Evolutionary conservation across 1,140 invertebrate species (phyloP), one percentile per base, ranked within the genome.

Genomic region (Ganaspis sp.): DNA sequence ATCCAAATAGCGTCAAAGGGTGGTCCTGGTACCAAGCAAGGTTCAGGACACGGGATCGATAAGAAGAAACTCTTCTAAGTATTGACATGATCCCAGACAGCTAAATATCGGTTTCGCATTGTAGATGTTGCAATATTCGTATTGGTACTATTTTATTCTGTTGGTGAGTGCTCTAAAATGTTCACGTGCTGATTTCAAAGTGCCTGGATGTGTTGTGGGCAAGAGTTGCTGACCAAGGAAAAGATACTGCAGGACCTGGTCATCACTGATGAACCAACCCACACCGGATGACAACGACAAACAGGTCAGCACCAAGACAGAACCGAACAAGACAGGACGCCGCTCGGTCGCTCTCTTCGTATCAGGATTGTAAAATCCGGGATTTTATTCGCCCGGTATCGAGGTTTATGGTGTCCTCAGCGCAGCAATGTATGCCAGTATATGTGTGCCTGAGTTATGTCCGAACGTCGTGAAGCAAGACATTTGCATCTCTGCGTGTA

Each of bases 311-410:
- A 70, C 58, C 15, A 69, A 69, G 70, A 23, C 69, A 80, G 73
- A 29, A 40, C 69, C 78, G 73, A 80, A 82, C 81, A 80, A 75
- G 70, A 75, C 58, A 74, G 40, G 73, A 74, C 73, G 58, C 58
- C 73, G 73, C 73, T 74, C n/a, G 72, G 34, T 74, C 34, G 72
- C 82, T 82, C 77, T 80, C 82, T 83, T 80, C 83, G 81, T 91
- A 91, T 91, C 89, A 87, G 85, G 86, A 87, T 84, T 88, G 88
- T 91, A 91, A 91, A n/a, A 91, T 91, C 88, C 88, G 85, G 86
- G 83, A 89, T 89, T 91, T 91, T 90, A 91, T 91, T 90, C 85
- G 83, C 82, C 84, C 86, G 84, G 87, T 91, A 91, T 90, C 89
- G 88, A 89, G 87, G 90, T 91, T 91, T 91, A 91, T 90, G 89